Base-by-base conservation (phyloP, 2,113 vertebrate genomes). In the Callorhinus ursinus region DNA sequence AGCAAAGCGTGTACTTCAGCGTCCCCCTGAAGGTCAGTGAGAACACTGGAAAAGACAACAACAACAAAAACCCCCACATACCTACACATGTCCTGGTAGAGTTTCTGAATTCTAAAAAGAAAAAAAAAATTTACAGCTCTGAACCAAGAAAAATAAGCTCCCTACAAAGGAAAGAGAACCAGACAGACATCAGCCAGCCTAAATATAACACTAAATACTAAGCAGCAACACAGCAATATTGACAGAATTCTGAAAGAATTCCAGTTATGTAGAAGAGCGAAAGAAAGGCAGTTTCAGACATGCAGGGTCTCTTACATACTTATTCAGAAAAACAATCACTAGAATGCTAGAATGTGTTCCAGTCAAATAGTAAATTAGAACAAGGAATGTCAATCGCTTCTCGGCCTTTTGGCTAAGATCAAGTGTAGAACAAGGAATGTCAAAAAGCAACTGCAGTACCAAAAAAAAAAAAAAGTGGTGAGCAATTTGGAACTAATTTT, bases 81-180 rank as follows among this genome's bases (percentile, higher is more conserved):
- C 16, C 51, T 90, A 88, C 42, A 95, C 39, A 95, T 57, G 91
- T 18, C 49, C 36, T 59, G 39, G 33, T 84, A 79, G 84, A 85
- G 96, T 92, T 96, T 93, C 77, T 90, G 28, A 96, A 91, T 92
- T 96, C 67, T 89, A 80, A 91, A 93, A 65, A 72, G 82, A 39
- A 72, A 36, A 71, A 82, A 88, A 53, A 65, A 36, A 28, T 79
- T 71, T 63, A 88, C 1, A 96, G 53, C 39, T 72, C 76, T 72
- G 36, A 88, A 85, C 49, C 82, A 92, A 15, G 39, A 96, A 94
- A 94, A 88, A 79, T 84, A 80, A 74, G n/a, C 31, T 83, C 46
- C 51, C 13, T 85, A 79, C n/a, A 93, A 90, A 95, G 61, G n/a
- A 91, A 88, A 85, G 59, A 91, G 55, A 95, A 69, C 0, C 2